phyloP scores from a whole-genome alignment of 2,888 invertebrate genomes.

The Lithosia quadra region DNA sequence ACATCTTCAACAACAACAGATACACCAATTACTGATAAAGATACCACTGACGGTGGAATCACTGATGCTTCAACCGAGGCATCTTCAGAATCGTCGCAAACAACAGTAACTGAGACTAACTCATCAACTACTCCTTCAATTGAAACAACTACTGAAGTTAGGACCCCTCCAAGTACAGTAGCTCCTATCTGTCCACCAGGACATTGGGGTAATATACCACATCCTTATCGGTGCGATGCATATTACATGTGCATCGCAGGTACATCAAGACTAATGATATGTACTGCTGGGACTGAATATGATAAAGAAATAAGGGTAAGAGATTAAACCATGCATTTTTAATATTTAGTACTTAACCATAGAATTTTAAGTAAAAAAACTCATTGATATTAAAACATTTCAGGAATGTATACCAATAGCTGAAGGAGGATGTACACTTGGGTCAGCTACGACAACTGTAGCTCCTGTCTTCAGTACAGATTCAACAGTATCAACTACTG shows the following conservation, averaged over 20 bases:
- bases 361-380: no score
- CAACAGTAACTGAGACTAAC: neutral
- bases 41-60: neutral
- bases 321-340: no score
- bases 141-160: neutral
- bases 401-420: constrained; percentile 34
- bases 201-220: constrained; percentile 26
- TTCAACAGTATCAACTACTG: neutral
- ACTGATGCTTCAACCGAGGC: constrained; percentile 11
- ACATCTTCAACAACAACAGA: neutral
- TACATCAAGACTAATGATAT: neutral
- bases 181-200: constrained; percentile 18
- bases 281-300: constrained; percentile 7
- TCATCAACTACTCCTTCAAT: neutral
- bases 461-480: neutral
- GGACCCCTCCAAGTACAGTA: neutral
- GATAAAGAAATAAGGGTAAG: constrained; percentile 23
- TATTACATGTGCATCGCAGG: constrained; percentile 33
- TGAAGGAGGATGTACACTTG: constrained; percentile 41
- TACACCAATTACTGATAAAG: neutral
- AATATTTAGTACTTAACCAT: no score
- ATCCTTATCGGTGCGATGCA: constrained; percentile 32
- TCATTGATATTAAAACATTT: no score
- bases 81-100: no score
- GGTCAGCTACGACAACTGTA: neutral